Percentiles rank a stretch among this genome's conserved stretches.
Conservation (phyloP, 2,797 vertebrate species). For the Avahi laniger region DNA sequence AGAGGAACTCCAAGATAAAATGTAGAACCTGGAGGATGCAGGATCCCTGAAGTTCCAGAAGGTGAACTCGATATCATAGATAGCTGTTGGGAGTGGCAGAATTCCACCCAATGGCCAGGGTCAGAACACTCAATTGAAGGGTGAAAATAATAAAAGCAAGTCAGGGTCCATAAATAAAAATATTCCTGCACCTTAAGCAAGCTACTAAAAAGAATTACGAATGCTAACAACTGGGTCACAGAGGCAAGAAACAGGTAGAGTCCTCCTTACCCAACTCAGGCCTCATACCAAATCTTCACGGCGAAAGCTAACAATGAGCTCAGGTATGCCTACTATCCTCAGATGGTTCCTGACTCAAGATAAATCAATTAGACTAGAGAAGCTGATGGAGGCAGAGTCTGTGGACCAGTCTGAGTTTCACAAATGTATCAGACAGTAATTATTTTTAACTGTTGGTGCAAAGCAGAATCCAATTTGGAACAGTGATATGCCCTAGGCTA, state of each 20-base stretch:
- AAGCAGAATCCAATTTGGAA: not conserved
- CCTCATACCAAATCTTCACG: not conserved
- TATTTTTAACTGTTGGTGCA: constrained; percentile 18
- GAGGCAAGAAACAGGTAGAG: not conserved
- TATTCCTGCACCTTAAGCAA: not conserved
- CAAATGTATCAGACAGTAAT: not conserved
- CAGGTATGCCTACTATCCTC: not conserved
- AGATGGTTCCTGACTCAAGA: not conserved
- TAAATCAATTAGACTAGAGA: not conserved
- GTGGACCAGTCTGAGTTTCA: not conserved
- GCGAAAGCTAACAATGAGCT: not conserved
- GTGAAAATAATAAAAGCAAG: not conserved
- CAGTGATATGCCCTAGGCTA: not conserved
- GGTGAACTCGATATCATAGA: not conserved
- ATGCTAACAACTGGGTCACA: not conserved
- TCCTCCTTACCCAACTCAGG: not conserved
- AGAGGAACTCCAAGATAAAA: not conserved
- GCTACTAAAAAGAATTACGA: not conserved
- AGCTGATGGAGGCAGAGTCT: not conserved
- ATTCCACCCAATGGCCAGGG: not conserved
- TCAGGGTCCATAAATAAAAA: not conserved
- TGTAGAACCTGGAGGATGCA: not conserved
- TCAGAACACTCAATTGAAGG: not conserved
- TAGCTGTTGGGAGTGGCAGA: not conserved
- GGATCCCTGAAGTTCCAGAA: not conserved